Evolutionary conservation across 2,888 invertebrate genomes (phyloP), one percentile per base, ranked within the genome.

Genomic region (Heliconius hortense): DNA sequence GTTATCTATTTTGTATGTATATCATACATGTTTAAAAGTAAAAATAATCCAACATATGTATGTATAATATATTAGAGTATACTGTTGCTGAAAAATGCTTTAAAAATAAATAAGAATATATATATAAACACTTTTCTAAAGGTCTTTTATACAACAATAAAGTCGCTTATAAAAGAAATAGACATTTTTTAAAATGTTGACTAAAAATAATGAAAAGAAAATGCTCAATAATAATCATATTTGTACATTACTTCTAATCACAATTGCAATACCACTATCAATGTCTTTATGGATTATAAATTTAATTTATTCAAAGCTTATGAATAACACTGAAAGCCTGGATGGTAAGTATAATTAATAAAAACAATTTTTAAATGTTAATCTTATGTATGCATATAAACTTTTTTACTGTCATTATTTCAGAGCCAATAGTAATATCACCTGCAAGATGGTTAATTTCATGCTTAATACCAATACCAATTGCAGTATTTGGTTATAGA

Each of bases 251-350:
- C 83, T 96, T 4, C 86, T 96, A 53, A 95, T 96, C 83, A 95
- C 96, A 7, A 89, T 96, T 77, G 95, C 96, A 4, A 95, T 97
- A 83, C 97, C 97, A 11, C 82, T 97, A n/a, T 96, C 97, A 0
- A 95, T 97, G 93, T 94, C 96, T 35, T 95, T 97, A 92, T 97
- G 97, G 97, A 94, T 95, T 79, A 94, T 95, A 31, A 97, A 97
- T 88, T 90, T 96, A 80, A 91, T 96, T n/a, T 95, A 96, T 85
- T 95, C 95, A 0, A 95, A 95, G 82, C 88, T 96, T 75, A 78
- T 91, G 43, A 92, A 93, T 80, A 91, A 91, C 59, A 90, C 91
- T 64, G 88, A 92, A 75, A 94, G 94, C 71, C 92, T 92, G 81
- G 95, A 95, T 84, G 95, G 95, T 95, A 89, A 86, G 77, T 62